A percentile compares a stretch with the other conserved stretches of the same genome.
Evolutionary conservation across 2,888 invertebrate species (phyloP).

Genomic region (Epinotia ramella): DNA sequence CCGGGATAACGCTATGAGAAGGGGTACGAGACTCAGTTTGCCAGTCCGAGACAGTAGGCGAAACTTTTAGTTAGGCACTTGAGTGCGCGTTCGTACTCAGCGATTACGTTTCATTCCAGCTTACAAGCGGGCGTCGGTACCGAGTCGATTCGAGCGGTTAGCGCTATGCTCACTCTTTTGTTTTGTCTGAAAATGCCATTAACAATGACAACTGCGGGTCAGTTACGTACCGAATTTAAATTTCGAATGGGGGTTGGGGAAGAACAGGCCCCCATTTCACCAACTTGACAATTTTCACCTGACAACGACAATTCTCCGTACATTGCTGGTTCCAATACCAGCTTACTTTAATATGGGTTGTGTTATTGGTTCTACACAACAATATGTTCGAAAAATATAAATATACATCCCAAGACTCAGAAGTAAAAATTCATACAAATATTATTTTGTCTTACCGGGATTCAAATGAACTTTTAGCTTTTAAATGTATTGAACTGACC

Average conservation of each 20-base stretch:
- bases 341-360: too few species aligned
- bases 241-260: neutral
- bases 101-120: conserved; percentile 3
- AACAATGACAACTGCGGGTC: neutral
- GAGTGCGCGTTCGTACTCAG: neutral
- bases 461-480: too few species aligned
- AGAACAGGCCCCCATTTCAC: too few species aligned
- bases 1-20: neutral
- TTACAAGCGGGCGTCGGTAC: conserved; percentile 17
- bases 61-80: neutral
- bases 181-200: conserved; percentile 9
- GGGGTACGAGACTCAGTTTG: neutral
- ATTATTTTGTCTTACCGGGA: too few species aligned
- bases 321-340: too few species aligned
- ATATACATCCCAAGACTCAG: too few species aligned
- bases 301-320: too few species aligned
- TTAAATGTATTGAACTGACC: too few species aligned
- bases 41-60: neutral
- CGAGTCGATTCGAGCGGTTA: conserved; percentile 14
- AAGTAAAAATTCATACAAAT: too few species aligned
- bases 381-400: too few species aligned
- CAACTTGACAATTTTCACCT: too few species aligned
- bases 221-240: neutral
- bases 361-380: too few species aligned
- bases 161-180: conserved; percentile 4